Conservation (phyloP, 1,140 invertebrate species). For the roundworm (Caenorhabditis elegans) region WBcel235 BX284603.4:5149501-5150000, state of each 20-base stretch:
- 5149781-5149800: constrained; percentile 1
- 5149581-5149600: neutral
- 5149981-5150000: neutral
- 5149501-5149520: neutral
- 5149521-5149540: constrained; percentile 19
- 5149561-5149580: constrained; percentile 24
- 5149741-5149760: too few species aligned
- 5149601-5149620: too few species aligned
- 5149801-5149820: too few species aligned
- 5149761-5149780: neutral
- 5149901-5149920: constrained; percentile 21
- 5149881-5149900: neutral
- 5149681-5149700: too few species aligned
- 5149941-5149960: too few species aligned
- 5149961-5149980: neutral
- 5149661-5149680: too few species aligned
- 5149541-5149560: constrained; percentile 28
- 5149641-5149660: too few species aligned
- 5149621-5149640: too few species aligned
- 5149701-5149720: too few species aligned
- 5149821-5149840: too few species aligned
- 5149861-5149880: neutral
- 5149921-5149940: neutral
- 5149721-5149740: too few species aligned
- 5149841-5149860: neutral